phyloP scores from a whole-genome alignment of 2,888 invertebrate genomes.

The Folsomia manolachei region DNA sequence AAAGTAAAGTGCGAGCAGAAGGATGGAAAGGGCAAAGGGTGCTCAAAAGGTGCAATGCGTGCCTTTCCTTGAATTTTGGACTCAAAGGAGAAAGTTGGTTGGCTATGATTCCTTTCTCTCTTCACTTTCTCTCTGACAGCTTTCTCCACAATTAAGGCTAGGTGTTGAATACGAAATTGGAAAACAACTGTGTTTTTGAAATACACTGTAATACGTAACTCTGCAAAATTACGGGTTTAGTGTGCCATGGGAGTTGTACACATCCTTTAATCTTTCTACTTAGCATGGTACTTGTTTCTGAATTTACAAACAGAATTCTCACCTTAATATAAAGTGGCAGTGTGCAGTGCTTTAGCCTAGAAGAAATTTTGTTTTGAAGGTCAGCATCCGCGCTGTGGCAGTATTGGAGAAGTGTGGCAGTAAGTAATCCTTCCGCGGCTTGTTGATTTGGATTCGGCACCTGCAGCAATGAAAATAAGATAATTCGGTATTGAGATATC shows the following conservation, averaged over 20 bases:
- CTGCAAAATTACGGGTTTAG: too few species aligned
- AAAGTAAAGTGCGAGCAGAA: too few species aligned
- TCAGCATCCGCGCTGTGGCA: conserved; percentile 64
- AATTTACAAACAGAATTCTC: too few species aligned
- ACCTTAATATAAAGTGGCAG: conserved; percentile 70
- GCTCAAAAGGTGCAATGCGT: neutral
- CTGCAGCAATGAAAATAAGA: conserved; percentile 53
- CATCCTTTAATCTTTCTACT: too few species aligned
- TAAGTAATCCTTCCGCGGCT: conserved; percentile 59
- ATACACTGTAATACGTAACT: too few species aligned
- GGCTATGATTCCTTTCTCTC: neutral
- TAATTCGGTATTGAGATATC: neutral
- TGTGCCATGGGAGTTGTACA: too few species aligned
- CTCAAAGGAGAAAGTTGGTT: neutral
- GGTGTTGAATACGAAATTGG: too few species aligned
- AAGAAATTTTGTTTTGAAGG: conserved; percentile 60
- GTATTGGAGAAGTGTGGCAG: conserved; percentile 61
- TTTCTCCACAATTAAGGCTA: too few species aligned
- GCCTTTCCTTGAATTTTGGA: too few species aligned
- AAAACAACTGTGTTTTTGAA: too few species aligned
- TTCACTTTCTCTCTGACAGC: neutral
- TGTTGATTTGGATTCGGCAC: conserved; percentile 58
- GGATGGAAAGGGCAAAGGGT: neutral
- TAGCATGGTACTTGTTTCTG: too few species aligned
- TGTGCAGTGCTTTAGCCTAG: conserved; percentile 65